Percentiles rank a stretch among this genome's conserved stretches.
These are phyloP conservation scores for Vicugna pacos DNA, from an alignment of 2,113 vertebrate species.

Conservation along the genomic window DNA sequence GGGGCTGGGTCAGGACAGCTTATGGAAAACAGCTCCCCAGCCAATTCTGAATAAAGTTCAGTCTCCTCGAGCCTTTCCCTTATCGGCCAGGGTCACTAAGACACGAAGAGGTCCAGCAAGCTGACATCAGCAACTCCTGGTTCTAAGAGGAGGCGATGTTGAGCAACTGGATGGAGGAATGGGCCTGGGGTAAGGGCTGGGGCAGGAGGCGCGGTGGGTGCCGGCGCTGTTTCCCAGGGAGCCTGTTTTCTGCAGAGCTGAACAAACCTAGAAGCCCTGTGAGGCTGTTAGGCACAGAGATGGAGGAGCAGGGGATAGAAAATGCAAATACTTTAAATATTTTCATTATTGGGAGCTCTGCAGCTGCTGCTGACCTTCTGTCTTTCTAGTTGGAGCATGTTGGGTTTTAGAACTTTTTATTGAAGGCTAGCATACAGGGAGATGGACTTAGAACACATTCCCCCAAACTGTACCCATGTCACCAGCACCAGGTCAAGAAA, in stretches of 20 bases:
- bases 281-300: neutral
- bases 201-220: rapidly evolving
- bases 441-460: neutral
- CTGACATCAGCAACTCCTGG: neutral
- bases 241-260: neutral
- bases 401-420: neutral
- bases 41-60: neutral
- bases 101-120: neutral
- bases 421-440: neutral
- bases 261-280: rapidly evolving
- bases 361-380: neutral
- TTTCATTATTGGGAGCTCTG: neutral
- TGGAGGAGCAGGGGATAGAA: neutral
- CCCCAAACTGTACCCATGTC: neutral
- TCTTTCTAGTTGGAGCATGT: neutral
- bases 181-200: neutral
- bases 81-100: neutral
- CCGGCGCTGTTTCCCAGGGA: rapidly evolving
- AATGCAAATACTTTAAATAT: no score
- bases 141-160: rapidly evolving
- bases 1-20: neutral
- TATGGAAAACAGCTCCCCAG: neutral
- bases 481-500: neutral
- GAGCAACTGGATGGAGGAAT: neutral
- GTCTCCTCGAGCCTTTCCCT: neutral